phyloP scores from a whole-genome alignment of 92 coral and sea anemone species.

The Isaurus tuberculatus region DNA sequence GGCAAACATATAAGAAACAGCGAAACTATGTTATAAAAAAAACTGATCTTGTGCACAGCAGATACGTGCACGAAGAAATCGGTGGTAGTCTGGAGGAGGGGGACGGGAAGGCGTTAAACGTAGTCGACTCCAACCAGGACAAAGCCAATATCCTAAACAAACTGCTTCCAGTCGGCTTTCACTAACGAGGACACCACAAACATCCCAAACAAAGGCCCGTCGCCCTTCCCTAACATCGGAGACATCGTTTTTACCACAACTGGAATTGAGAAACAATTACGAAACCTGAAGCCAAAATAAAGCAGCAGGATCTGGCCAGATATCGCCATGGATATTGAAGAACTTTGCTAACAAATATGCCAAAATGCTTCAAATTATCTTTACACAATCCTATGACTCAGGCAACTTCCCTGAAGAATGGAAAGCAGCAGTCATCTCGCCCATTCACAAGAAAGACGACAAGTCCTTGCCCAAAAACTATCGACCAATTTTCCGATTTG shows the following conservation, averaged over 20 bases:
- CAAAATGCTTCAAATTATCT: constrained; percentile 15
- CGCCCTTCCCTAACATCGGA: constrained; percentile 11
- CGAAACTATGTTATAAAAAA: constrained; percentile 12
- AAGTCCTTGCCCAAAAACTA: constrained; percentile 13
- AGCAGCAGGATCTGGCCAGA: constrained; percentile 26
- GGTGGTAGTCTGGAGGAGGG: constrained; percentile 53
- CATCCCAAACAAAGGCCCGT: constrained; percentile 19
- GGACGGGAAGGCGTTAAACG: constrained; percentile 46
- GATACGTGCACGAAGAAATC: constrained; percentile 49
- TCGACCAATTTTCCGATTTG: background rate
- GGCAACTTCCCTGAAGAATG: constrained; percentile 1
- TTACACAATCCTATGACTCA: constrained; percentile 30
- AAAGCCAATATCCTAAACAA: too few species aligned
- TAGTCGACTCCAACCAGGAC: too few species aligned
- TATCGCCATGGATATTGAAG: constrained; percentile 18
- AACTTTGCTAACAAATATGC: constrained; percentile 3
- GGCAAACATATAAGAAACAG: constrained; percentile 11
- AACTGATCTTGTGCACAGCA: constrained; percentile 2
- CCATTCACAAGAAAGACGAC: constrained; percentile 10
- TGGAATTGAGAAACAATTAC: constrained; percentile 30
- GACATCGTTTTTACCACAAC: constrained; percentile 1
- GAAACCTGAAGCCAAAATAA: constrained; percentile 15
- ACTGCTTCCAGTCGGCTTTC: background rate
- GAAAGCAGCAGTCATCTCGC: constrained; percentile 17
- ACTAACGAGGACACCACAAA: constrained; percentile 1